These are phyloP conservation scores for Andricus grossulariae DNA, from an alignment of 1,140 invertebrate genomes.

Conservation along the genomic window DNA sequence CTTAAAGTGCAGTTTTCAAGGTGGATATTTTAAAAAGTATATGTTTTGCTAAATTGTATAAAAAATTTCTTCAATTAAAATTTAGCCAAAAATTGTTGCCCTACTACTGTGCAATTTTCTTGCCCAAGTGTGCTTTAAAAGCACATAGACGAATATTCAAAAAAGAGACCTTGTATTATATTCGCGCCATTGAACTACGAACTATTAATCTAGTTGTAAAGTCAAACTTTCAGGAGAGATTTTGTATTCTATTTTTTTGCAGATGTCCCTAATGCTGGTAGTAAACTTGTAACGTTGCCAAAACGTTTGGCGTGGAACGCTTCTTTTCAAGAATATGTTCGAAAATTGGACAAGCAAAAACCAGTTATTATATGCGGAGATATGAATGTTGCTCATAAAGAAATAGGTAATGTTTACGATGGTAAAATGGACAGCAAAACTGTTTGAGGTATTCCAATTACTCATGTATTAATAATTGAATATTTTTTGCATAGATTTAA, in stretches of 20 bases:
- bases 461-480: neutral
- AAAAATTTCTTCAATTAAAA: no score
- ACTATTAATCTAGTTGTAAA: neutral
- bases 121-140: no score
- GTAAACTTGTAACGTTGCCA: constrained; percentile 89
- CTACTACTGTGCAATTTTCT: no score
- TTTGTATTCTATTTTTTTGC: constrained; percentile 43
- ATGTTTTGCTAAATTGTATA: no score
- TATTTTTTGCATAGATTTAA: constrained; percentile 83
- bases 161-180: no score
- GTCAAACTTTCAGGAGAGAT: constrained; percentile 35
- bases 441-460: no score
- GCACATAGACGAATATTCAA: no score
- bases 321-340: constrained; percentile 86
- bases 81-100: no score
- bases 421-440: no score
- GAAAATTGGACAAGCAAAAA: constrained; percentile 91
- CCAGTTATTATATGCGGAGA: constrained; percentile 97
- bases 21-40: no score
- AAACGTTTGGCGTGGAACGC: constrained; percentile 95
- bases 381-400: constrained; percentile 96
- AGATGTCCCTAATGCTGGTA: constrained; percentile 88
- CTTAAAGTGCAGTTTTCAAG: no score
- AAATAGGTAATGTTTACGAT: constrained; percentile 84
- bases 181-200: no score